Conservation (phyloP, 2,888 invertebrate genomes). For the Scelioninae gen. 1 region DNA sequence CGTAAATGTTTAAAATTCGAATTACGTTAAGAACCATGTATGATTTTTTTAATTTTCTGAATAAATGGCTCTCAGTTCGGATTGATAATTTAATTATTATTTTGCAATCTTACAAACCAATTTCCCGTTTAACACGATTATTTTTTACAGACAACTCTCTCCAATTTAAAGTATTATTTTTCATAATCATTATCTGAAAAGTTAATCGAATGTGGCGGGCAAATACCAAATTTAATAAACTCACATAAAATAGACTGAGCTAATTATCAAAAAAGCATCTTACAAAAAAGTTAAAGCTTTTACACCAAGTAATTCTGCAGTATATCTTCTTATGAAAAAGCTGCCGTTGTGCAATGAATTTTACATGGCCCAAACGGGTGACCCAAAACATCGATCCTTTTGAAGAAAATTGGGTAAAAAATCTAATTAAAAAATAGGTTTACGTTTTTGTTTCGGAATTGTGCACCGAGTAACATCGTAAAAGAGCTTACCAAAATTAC, state of each 20-base stretch:
- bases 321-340: slow-evolving; percentile 45
- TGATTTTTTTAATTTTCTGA: slow-evolving; percentile 9
- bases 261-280: slow-evolving; percentile 24
- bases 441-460: slow-evolving; percentile 8
- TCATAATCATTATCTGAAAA: neutral
- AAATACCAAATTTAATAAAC: slow-evolving; percentile 2
- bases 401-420: slow-evolving; percentile 21
- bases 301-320: slow-evolving; percentile 17
- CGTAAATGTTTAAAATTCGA: slow-evolving; percentile 45
- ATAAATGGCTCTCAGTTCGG: slow-evolving; percentile 6
- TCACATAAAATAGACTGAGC: slow-evolving; percentile 9
- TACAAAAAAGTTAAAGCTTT: slow-evolving; percentile 23
- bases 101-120: slow-evolving; percentile 6
- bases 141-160: neutral
- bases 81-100: slow-evolving; percentile 9
- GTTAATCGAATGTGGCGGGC: too few relatives aligned
- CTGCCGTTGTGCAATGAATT: slow-evolving; percentile 39
- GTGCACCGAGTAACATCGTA: slow-evolving; percentile 2
- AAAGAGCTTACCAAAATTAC: neutral
- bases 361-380: slow-evolving; percentile 42
- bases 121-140: neutral
- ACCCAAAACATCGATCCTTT: slow-evolving; percentile 31
- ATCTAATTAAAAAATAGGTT: slow-evolving; percentile 32
- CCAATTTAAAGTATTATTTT: neutral
- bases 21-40: slow-evolving; percentile 24